A percentile compares a stretch with the other conserved stretches of the same genome.
These are phyloP conservation scores for Metalampra italica DNA, from an alignment of 2,888 invertebrate species.

Conservation along the genomic window DNA sequence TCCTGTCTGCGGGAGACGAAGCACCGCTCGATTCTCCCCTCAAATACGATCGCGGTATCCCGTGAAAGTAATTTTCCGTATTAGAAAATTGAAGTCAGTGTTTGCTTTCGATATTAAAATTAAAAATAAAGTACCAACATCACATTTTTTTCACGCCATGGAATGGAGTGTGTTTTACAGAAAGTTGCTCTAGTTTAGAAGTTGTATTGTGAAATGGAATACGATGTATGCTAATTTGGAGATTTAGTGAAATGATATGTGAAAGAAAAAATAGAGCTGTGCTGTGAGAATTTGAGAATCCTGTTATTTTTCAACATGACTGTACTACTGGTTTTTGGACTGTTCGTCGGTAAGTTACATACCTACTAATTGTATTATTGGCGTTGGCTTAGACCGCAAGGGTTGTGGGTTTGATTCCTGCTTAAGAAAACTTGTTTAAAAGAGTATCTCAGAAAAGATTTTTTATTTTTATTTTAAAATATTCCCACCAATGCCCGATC, in stretches of 20 bases:
- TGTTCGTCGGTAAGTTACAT: slow-evolving; percentile 44
- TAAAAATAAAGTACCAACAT: too few species aligned
- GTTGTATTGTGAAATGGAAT: slow-evolving; percentile 3
- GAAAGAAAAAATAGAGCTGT: slow-evolving; percentile 13
- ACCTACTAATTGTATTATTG: too few species aligned
- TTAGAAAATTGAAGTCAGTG: neutral
- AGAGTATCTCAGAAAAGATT: too few species aligned
- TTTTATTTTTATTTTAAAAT: too few species aligned
- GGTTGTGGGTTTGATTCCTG: too few species aligned
- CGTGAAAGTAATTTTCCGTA: neutral
- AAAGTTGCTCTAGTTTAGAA: neutral
- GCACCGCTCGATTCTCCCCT: slow-evolving; percentile 9
- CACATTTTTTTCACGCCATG: neutral
- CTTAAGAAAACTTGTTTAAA: too few species aligned
- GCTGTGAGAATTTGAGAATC: slow-evolving; percentile 31
- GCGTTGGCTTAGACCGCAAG: too few species aligned
- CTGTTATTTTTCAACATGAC: slow-evolving; percentile 35
- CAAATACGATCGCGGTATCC: slow-evolving; percentile 10
- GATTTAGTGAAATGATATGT: slow-evolving; percentile 8
- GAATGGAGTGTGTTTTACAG: slow-evolving; percentile 1
- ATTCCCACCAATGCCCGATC: too few species aligned
- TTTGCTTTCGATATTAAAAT: neutral
- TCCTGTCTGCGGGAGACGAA: slow-evolving; percentile 26
- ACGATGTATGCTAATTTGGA: slow-evolving; percentile 6
- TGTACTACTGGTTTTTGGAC: slow-evolving; percentile 46